A percentile compares a stretch with the other conserved stretches of the same genome.
These are phyloP conservation scores for Akabosia matsudoensis DNA, from an alignment of 1,140 invertebrate species.

Conservation along the genomic window DNA sequence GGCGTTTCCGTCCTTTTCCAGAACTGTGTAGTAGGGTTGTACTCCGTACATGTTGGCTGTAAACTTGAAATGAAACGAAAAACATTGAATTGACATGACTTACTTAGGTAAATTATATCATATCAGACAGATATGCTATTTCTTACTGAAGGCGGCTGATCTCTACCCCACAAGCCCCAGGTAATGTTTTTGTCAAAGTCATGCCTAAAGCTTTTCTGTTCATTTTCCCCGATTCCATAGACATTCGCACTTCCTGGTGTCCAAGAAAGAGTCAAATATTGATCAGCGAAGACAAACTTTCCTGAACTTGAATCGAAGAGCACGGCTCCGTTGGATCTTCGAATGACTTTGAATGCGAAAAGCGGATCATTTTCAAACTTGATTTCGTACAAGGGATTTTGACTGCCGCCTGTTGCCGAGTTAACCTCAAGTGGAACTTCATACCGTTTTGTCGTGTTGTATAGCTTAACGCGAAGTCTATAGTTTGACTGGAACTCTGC, in stretches of 20 bases:
- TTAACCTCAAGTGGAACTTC: slow-evolving; percentile 41
- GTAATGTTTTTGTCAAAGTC: slow-evolving; percentile 30
- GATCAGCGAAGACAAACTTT: slow-evolving; percentile 66
- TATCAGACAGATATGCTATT: not conserved
- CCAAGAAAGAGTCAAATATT: slow-evolving; percentile 77
- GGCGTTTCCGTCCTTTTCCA: slow-evolving; percentile 45
- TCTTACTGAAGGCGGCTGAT: slow-evolving; percentile 30
- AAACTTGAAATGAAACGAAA: not conserved
- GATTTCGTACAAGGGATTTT: slow-evolving; percentile 36
- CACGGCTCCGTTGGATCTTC: slow-evolving; percentile 34
- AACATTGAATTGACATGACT: not conserved
- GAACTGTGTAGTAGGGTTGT: slow-evolving; percentile 44
- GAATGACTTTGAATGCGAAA: slow-evolving; percentile 41
- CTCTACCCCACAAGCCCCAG: slow-evolving; percentile 31
- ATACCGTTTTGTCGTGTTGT: slow-evolving; percentile 13
- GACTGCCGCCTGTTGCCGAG: slow-evolving; percentile 28
- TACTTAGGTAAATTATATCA: not conserved
- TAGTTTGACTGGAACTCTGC: slow-evolving; percentile 38
- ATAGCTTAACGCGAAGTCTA: slow-evolving; percentile 37
- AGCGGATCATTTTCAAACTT: slow-evolving; percentile 30
- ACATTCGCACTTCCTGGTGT: slow-evolving; percentile 59
- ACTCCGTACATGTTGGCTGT: slow-evolving; percentile 43
- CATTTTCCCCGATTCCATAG: slow-evolving; percentile 58
- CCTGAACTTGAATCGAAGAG: slow-evolving; percentile 57
- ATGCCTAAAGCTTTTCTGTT: slow-evolving; percentile 46